Percentiles rank a stretch among this genome's conserved stretches.
These are phyloP conservation scores for Scomber colias DNA, from an alignment of 2,113 vertebrate genomes.

Conservation along the genomic window DNA sequence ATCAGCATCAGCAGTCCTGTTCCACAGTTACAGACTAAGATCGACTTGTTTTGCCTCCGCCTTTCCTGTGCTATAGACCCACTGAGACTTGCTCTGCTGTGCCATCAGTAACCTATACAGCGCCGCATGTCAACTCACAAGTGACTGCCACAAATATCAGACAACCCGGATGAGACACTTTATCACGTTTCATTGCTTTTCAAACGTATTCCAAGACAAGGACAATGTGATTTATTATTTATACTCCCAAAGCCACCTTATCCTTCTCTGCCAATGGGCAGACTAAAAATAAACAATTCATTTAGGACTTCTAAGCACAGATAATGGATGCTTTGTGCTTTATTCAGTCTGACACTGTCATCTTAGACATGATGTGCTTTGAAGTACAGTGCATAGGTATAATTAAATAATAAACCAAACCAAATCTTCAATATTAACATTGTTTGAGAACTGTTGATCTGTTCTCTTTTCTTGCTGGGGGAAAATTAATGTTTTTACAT, in stretches of 20 bases:
- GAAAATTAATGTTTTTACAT: slow-evolving; percentile 14
- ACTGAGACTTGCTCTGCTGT: slow-evolving; percentile 76
- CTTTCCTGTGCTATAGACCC: slow-evolving; percentile 81
- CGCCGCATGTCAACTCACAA: slow-evolving; percentile 83
- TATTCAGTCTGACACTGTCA: slow-evolving; percentile 50
- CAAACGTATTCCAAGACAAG: slow-evolving; percentile 84
- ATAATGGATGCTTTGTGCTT: slow-evolving; percentile 66
- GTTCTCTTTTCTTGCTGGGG: not conserved
- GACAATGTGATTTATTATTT: slow-evolving; percentile 87
- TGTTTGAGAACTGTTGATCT: slow-evolving; percentile 31
- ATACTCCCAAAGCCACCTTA: slow-evolving; percentile 83
- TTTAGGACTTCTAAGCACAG: slow-evolving; percentile 77
- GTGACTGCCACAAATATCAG: slow-evolving; percentile 86
- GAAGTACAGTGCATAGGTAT: slow-evolving; percentile 27
- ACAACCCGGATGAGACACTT: slow-evolving; percentile 87
- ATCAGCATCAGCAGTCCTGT: slow-evolving; percentile 23
- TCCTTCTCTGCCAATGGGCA: slow-evolving; percentile 74
- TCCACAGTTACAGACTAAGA: slow-evolving; percentile 75
- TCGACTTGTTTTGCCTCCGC: slow-evolving; percentile 83
- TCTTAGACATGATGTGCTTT: slow-evolving; percentile 58
- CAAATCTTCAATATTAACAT: not conserved
- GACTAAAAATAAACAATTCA: slow-evolving; percentile 84
- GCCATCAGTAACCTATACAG: slow-evolving; percentile 83
- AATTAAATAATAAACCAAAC: slow-evolving; percentile 43
- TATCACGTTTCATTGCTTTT: slow-evolving; percentile 88